Evolutionary conservation across 2,797 vertebrate species (phyloP).

Genomic region (Liasis olivaceus): DNA sequence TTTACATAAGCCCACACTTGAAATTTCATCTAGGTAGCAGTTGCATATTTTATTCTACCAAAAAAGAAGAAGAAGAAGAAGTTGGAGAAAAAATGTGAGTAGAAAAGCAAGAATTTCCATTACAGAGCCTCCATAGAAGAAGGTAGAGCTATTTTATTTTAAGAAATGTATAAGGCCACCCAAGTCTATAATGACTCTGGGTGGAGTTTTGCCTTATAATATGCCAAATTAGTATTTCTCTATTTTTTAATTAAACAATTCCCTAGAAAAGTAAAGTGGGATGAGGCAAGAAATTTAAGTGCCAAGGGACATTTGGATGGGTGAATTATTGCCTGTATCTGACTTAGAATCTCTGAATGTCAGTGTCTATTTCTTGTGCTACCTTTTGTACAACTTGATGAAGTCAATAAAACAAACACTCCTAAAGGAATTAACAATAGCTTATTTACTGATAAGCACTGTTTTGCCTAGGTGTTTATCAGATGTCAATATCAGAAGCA

Average conservation of each 20-base stretch:
- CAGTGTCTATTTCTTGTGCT: neutral
- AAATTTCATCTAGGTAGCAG: neutral
- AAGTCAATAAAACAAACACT: neutral
- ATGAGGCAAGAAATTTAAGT: neutral
- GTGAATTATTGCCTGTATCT: neutral
- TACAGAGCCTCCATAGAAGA: neutral
- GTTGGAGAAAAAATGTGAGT: neutral
- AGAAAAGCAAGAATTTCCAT: neutral
- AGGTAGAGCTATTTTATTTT: neutral
- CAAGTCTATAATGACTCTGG: neutral
- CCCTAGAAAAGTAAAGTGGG: neutral
- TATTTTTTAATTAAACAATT: neutral
- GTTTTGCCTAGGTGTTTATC: constrained; percentile 81
- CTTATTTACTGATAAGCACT: constrained; percentile 7
- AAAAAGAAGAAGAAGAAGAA: neutral
- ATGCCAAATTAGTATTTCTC: neutral
- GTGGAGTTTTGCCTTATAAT: neutral
- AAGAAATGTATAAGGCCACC: neutral
- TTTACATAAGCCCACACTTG: neutral
- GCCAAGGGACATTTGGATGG: neutral
- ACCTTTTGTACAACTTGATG: neutral
- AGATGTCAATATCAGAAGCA: constrained; percentile 88
- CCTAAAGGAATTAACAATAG: constrained; percentile 1
- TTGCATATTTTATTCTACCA: neutral
- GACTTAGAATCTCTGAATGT: neutral